These are phyloP conservation scores for Gambelia wislizenii DNA, from an alignment of 2,797 vertebrate species.

Conservation along the genomic window DNA sequence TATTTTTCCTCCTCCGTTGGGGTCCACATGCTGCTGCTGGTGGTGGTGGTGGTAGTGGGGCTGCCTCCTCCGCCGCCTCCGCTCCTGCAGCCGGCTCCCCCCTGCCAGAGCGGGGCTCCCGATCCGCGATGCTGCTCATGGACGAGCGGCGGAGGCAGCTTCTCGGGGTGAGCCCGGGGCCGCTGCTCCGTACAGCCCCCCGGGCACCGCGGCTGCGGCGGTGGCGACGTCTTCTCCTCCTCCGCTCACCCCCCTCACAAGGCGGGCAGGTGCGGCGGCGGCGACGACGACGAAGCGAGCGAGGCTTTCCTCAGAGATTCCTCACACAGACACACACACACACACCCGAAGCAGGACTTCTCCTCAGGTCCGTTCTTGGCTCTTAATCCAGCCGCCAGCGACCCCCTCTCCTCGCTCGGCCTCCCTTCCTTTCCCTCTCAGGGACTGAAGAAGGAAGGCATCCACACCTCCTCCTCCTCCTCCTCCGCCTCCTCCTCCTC, in stretches of 20 bases:
- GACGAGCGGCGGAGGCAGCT: conserved; percentile 63
- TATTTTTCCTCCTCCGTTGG: conserved; percentile 94
- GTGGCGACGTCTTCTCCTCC: conserved; percentile 18
- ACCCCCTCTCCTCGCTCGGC: conserved; percentile 16
- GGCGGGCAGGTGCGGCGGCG: neutral
- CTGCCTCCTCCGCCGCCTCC: conserved; percentile 32
- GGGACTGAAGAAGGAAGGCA: neutral
- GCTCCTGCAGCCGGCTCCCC: conserved; percentile 54
- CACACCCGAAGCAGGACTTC: conserved; percentile 46
- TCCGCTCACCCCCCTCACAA: neutral
- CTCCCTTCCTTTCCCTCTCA: neutral
- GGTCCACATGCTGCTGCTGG: conserved; percentile 80
- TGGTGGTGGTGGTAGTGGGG: conserved; percentile 42
- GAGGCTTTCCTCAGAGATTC: conserved; percentile 20
- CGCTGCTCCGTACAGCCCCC: conserved; percentile 49
- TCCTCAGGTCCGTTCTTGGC: conserved; percentile 10
- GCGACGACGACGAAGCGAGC: neutral
- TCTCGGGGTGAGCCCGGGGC: conserved; percentile 61
- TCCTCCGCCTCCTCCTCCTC: neutral
- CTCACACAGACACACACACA: no score
- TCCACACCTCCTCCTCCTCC: neutral
- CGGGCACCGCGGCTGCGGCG: conserved; percentile 27
- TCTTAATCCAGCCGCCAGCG: conserved; percentile 41
- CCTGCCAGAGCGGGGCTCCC: conserved; percentile 56
- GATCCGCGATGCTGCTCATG: conserved; percentile 62